These are phyloP conservation scores for Eledone cirrhosa DNA, from an alignment of 2,888 invertebrate genomes.

Conservation along the genomic window DNA sequence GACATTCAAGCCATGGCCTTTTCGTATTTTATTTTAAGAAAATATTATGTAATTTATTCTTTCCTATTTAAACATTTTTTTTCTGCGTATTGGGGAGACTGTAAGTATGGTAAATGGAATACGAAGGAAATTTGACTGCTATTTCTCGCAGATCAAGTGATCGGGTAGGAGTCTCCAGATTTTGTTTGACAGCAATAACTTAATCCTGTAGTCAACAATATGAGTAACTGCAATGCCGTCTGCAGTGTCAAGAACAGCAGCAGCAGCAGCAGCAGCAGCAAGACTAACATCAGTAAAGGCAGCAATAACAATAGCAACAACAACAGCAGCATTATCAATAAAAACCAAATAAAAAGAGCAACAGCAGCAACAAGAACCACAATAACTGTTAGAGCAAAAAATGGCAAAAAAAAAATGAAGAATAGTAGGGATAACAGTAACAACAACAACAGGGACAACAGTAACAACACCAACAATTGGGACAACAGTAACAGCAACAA, in stretches of 20 bases:
- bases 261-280: conserved; percentile 18
- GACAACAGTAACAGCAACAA: not conserved
- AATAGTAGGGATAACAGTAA: not conserved
- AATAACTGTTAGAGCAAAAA: not conserved
- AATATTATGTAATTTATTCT: no score
- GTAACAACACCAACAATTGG: not conserved
- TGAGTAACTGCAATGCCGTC: not conserved
- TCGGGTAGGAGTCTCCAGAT: no score
- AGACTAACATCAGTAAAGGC: not conserved
- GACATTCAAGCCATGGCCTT: no score
- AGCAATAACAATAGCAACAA: not conserved
- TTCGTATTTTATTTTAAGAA: no score
- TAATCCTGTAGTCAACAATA: no score
- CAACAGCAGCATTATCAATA: not conserved
- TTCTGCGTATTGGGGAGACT: no score
- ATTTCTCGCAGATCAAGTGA: no score
- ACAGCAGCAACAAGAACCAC: not conserved
- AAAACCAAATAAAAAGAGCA: not conserved
- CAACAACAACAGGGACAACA: not conserved
- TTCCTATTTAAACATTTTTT: no score
- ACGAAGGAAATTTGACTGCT: no score
- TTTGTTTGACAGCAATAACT: no score
- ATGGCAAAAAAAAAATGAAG: not conserved
- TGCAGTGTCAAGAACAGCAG: not conserved
- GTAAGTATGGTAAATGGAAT: no score